Percentiles rank a stretch among this genome's conserved stretches.
Evolutionary conservation across 2,797 vertebrate species (phyloP).

Genomic region (Spondyliosoma cantharus): DNA sequence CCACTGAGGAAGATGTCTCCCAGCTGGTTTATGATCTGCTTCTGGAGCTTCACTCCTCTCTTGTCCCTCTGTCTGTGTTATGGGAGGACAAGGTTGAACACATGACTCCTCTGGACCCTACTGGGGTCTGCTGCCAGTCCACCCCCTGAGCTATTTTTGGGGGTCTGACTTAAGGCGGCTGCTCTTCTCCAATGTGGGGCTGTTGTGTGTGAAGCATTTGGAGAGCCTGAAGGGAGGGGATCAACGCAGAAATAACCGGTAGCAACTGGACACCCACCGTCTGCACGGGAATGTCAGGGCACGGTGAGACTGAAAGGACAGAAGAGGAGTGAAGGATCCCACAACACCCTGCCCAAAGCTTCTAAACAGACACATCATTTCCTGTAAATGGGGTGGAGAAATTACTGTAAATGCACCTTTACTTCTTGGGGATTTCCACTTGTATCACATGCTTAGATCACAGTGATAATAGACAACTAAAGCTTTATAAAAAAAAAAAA

Average conservation of each 20-base stretch:
- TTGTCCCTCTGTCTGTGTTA: conserved; percentile 58
- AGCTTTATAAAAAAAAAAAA: neutral
- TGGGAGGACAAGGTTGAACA: conserved; percentile 67
- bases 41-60: conserved; percentile 46
- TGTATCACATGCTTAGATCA: neutral
- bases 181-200: conserved; percentile 62
- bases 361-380: conserved; percentile 40
- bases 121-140: conserved; percentile 78
- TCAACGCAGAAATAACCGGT: conserved; percentile 89
- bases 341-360: conserved; percentile 23
- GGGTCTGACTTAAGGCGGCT: conserved; percentile 87
- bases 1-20: conserved; percentile 32
- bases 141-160: conserved; percentile 88
- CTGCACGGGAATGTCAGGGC: conserved; percentile 70
- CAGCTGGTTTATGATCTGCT: conserved; percentile 36
- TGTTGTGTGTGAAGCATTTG: conserved; percentile 64
- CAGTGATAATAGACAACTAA: neutral
- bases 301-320: conserved; percentile 68
- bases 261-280: conserved; percentile 83
- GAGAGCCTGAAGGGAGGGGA: conserved; percentile 65
- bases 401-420: conserved; percentile 12
- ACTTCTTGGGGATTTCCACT: neutral
- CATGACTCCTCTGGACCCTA: conserved; percentile 70
- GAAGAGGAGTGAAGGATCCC: conserved; percentile 52
- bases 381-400: neutral